Conservation (phyloP, 2,888 invertebrate genomes). For the Lasius fuliginosus region DNA sequence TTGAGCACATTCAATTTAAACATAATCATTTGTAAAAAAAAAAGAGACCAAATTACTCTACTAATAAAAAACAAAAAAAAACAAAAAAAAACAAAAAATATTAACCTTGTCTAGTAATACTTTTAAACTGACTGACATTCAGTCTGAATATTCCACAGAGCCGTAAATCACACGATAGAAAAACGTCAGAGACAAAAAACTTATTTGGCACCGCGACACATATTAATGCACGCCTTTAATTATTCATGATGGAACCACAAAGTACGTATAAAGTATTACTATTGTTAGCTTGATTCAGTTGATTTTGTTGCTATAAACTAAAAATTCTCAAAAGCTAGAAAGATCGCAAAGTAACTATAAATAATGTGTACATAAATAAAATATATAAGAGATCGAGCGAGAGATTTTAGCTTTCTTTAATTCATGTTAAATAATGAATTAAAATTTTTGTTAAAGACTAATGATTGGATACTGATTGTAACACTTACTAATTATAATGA, state of each 20-base stretch:
- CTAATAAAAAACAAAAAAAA: conserved; percentile 41
- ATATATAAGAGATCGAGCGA: background rate
- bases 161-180: conserved; percentile 26
- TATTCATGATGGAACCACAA: background rate
- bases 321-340: background rate
- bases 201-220: conserved; percentile 72
- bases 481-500: background rate
- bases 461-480: conserved; percentile 7
- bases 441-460: background rate
- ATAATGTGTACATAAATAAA: conserved; percentile 18
- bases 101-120: conserved; percentile 69
- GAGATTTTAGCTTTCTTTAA: background rate
- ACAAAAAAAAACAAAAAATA: background rate
- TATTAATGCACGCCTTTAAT: conserved; percentile 33
- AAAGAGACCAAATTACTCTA: conserved; percentile 47
- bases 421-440: background rate
- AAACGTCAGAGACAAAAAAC: conserved; percentile 59
- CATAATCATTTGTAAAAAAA: conserved; percentile 27
- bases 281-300: conserved; percentile 11
- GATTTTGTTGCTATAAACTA: conserved; percentile 10
- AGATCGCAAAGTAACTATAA: background rate
- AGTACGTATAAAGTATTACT: background rate
- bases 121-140: conserved; percentile 63
- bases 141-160: conserved; percentile 50
- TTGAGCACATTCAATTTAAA: conserved; percentile 68